Evolutionary conservation across 2,113 vertebrate genomes (phyloP).

Genomic region (Heloderma charlesbogerti): DNA sequence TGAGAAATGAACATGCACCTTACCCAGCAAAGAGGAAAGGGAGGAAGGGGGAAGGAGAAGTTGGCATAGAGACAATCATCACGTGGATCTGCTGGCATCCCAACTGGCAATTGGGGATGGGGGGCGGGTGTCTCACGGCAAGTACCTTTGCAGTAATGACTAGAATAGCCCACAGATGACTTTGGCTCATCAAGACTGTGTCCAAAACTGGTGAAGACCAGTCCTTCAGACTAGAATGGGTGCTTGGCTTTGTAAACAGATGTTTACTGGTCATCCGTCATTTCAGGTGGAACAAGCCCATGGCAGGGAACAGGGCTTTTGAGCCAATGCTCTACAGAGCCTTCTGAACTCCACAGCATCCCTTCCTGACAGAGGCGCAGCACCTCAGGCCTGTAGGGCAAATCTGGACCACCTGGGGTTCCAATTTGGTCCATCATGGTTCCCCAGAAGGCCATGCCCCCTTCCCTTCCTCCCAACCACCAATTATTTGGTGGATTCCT

Average conservation of each 20-base stretch:
- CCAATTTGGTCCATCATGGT: too few relatives aligned
- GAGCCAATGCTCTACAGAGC: neutral
- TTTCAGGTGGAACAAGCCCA: neutral
- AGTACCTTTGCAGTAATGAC: too few relatives aligned
- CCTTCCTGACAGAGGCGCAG: neutral
- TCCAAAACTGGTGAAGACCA: neutral
- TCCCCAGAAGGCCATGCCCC: too few relatives aligned
- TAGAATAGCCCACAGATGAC: neutral
- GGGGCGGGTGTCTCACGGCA: neutral
- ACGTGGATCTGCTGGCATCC: too few relatives aligned
- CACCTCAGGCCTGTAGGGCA: neutral
- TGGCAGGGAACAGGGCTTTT: neutral
- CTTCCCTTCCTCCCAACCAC: too few relatives aligned
- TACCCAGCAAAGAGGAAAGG: neutral
- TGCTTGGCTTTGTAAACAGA: neutral
- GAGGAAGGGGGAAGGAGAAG: neutral
- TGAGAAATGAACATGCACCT: neutral
- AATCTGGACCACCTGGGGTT: too few relatives aligned
- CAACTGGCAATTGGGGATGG: neutral
- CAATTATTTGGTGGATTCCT: too few relatives aligned
- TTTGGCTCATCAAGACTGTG: neutral
- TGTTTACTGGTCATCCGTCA: neutral
- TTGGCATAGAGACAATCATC: neutral
- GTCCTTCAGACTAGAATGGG: neutral
- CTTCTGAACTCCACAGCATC: neutral